Evolutionary conservation across 2,888 invertebrate species (phyloP).

Genomic region (Drosophila cognata): DNA sequence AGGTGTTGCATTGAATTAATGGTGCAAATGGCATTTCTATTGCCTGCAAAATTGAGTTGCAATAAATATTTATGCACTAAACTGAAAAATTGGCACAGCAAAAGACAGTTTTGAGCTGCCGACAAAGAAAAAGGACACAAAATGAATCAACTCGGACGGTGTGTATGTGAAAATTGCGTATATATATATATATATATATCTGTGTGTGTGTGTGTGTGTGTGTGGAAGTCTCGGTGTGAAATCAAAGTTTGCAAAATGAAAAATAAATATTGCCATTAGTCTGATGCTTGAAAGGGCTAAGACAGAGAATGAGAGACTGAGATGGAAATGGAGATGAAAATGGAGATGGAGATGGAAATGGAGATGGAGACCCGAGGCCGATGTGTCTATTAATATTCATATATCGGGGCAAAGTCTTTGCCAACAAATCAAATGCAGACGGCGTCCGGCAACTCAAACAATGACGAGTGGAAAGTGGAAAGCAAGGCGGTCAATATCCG

Average conservation of each 20-base stretch:
- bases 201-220: conserved; percentile 1
- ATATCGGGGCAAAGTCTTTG: conserved; percentile 63
- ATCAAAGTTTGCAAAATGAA: conserved; percentile 66
- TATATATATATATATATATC: not conserved
- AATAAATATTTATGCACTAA: conserved; percentile 79
- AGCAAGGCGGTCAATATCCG: not conserved
- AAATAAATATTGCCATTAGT: conserved; percentile 79
- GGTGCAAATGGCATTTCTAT: conserved; percentile 81
- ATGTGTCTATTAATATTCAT: conserved; percentile 76
- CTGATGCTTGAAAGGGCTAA: conserved; percentile 41
- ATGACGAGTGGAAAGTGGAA: conserved; percentile 13
- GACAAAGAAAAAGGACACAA: conserved; percentile 24
- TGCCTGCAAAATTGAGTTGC: conserved; percentile 80
- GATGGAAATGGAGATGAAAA: not conserved
- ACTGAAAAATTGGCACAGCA: conserved; percentile 78
- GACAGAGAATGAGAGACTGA: conserved; percentile 5
- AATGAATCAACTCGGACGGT: conserved; percentile 18
- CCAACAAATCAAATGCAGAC: conserved; percentile 72
- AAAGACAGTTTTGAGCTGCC: conserved; percentile 53
- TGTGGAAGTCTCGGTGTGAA: conserved; percentile 48
- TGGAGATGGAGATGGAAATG: not conserved
- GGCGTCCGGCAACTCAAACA: conserved; percentile 67
- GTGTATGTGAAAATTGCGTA: conserved; percentile 9
- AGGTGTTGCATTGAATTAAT: conserved; percentile 80
- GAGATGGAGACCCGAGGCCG: conserved; percentile 34